These are phyloP conservation scores for Meandrina meandrites DNA, from an alignment of 92 coral and sea anemone genomes.

Conservation along the genomic window DNA sequence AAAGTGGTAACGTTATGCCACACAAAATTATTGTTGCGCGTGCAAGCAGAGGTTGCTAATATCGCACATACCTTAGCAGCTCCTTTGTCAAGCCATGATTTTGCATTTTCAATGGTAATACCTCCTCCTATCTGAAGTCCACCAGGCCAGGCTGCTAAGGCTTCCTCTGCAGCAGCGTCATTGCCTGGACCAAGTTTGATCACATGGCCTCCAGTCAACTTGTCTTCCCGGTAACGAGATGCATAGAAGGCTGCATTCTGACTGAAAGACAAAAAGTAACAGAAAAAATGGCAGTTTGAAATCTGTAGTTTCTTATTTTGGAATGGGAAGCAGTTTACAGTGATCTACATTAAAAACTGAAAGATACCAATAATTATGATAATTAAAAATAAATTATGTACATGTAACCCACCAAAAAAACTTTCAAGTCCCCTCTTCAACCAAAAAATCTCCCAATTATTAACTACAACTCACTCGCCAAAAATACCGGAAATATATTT, in stretches of 20 bases:
- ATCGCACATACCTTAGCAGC: constrained; percentile 33
- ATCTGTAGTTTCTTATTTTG: too few species aligned
- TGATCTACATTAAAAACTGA: too few species aligned
- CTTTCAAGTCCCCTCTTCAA: too few species aligned
- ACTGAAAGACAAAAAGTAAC: constrained; percentile 7
- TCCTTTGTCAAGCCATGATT: constrained; percentile 56
- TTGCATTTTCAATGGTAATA: constrained; percentile 45
- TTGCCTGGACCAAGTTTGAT: constrained; percentile 59
- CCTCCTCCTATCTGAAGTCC: constrained; percentile 67
- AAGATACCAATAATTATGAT: too few species aligned
- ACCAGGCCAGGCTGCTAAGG: constrained; percentile 66
- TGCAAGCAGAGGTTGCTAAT: not conserved
- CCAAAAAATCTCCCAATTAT: too few species aligned
- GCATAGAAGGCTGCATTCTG: constrained; percentile 44
- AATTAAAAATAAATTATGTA: too few species aligned
- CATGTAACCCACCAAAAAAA: too few species aligned
- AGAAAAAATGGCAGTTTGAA: not conserved
- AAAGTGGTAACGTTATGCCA: too few species aligned
- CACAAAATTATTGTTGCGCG: not conserved
- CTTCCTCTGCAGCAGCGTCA: constrained; percentile 59
- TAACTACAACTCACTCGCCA: too few species aligned
- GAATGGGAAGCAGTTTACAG: too few species aligned
- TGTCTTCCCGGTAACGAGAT: constrained; percentile 39
- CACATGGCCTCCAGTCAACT: constrained; percentile 61
- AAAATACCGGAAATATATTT: too few species aligned